Percentiles rank a stretch among this genome's conserved stretches.
Conservation (phyloP, 2,888 invertebrate species). For the Drosophila niveifrons region DNA sequence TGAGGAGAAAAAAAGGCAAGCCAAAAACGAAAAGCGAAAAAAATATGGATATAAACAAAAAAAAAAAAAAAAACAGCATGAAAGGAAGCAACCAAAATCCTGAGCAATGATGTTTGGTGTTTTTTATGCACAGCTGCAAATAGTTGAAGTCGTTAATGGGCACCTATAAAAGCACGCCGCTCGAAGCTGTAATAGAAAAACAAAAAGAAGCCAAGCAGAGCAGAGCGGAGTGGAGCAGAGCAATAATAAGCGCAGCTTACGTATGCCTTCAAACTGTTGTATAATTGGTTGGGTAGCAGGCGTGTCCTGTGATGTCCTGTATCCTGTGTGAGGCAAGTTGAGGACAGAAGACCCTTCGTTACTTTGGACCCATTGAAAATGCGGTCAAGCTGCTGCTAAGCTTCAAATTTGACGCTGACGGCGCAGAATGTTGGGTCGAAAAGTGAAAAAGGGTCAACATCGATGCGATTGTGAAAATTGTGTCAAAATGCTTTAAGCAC, state of each 20-base stretch:
- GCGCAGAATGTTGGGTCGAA: constrained; percentile 22
- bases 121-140: constrained; percentile 66
- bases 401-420: constrained; percentile 47
- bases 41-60: constrained; percentile 4
- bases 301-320: neutral
- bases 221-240: neutral
- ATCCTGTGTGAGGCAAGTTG: constrained; percentile 10
- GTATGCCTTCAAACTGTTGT: constrained; percentile 49
- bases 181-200: constrained; percentile 32
- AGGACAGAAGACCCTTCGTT: neutral
- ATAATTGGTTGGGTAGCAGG: constrained; percentile 52
- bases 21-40: constrained; percentile 7
- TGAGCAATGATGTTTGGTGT: constrained; percentile 55
- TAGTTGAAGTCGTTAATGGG: constrained; percentile 71
- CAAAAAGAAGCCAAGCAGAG: constrained; percentile 9
- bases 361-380: constrained; percentile 18
- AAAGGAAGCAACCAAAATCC: constrained; percentile 37
- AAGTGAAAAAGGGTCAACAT: constrained; percentile 50
- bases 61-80: constrained; percentile 9
- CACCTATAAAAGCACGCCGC: constrained; percentile 52
- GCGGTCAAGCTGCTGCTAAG: constrained; percentile 61
- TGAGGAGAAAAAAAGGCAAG: constrained; percentile 2
- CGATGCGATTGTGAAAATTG: constrained; percentile 56
- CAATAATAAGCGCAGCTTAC: constrained; percentile 58
- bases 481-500: constrained; percentile 64